Percentiles rank a stretch among this genome's conserved stretches.
phyloP scores from a whole-genome alignment of 1,140 invertebrate species.

The Amyelois transitella region DNA sequence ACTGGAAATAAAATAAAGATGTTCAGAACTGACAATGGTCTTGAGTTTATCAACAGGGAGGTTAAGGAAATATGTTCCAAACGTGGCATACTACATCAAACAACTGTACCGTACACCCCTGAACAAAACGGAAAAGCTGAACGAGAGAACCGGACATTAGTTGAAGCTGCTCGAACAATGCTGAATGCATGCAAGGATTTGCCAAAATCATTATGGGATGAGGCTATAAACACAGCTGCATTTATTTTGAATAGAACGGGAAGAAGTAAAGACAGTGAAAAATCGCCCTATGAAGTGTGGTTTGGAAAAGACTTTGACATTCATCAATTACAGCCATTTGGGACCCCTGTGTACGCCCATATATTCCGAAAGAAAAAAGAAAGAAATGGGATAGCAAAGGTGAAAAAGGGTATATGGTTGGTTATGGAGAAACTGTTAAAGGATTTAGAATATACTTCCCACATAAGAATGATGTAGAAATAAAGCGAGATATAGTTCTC shows the following conservation, averaged over 20 bases:
- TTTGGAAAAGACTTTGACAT: conserved; percentile 21
- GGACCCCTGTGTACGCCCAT: conserved; percentile 33
- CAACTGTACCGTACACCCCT: conserved; percentile 48
- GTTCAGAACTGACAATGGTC: conserved; percentile 56
- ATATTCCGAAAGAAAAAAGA: background rate
- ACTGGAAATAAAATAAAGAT: conserved; percentile 32
- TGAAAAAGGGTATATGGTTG: background rate
- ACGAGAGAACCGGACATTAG: conserved; percentile 47
- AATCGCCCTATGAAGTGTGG: conserved; percentile 51
- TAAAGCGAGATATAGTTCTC: too few relatives aligned
- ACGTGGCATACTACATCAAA: conserved; percentile 40
- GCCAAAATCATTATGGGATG: conserved; percentile 46
- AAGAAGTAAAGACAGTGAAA: conserved; percentile 22
- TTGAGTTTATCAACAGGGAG: conserved; percentile 47
- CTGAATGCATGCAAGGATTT: conserved; percentile 24
- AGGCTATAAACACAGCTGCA: conserved; percentile 43
- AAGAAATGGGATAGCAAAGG: background rate
- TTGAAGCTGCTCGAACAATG: conserved; percentile 57
- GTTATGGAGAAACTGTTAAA: background rate
- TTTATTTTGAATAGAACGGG: conserved; percentile 49
- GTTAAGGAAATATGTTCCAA: conserved; percentile 23
- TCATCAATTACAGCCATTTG: conserved; percentile 36
- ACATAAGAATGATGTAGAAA: background rate
- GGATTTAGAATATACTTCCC: background rate
- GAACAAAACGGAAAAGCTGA: conserved; percentile 67